phyloP scores from a whole-genome alignment of 2,888 invertebrate species.

The Melipona beecheii region DNA sequence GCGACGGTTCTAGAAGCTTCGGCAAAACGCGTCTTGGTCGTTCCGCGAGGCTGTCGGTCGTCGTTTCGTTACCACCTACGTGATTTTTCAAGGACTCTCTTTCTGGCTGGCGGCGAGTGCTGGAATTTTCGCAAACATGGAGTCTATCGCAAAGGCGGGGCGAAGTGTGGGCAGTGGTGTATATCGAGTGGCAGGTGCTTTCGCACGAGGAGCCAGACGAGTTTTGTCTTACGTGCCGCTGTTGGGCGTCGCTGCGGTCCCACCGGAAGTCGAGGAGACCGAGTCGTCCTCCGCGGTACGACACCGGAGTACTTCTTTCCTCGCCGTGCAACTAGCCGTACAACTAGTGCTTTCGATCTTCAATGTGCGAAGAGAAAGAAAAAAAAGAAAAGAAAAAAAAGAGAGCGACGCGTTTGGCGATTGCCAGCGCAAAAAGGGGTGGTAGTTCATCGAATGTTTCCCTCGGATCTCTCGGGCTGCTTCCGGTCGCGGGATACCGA shows the following conservation, averaged over 20 bases:
- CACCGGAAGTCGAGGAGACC: slow-evolving; percentile 63
- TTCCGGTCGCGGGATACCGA: slow-evolving; percentile 34
- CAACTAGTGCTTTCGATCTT: not conserved
- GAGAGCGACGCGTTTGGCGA: not conserved
- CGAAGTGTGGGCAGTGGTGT: slow-evolving; percentile 79
- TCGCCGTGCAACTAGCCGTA: not conserved
- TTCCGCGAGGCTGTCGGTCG: not conserved
- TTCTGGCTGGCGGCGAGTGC: not conserved
- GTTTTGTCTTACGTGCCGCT: slow-evolving; percentile 80
- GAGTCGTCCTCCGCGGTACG: slow-evolving; percentile 71
- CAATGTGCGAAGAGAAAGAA: not conserved
- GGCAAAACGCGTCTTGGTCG: slow-evolving; percentile 27
- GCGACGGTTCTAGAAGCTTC: not conserved
- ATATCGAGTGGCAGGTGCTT: slow-evolving; percentile 78
- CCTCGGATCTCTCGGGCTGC: not conserved
- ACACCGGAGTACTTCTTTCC: not conserved
- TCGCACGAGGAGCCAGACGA: slow-evolving; percentile 78
- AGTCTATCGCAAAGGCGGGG: slow-evolving; percentile 80
- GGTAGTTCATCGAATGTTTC: not conserved
- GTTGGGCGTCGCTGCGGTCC: slow-evolving; percentile 73
- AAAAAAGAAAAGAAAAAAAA: not conserved
- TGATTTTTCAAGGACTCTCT: slow-evolving; percentile 26
- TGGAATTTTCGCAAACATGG: slow-evolving; percentile 71
- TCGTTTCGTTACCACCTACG: not conserved
- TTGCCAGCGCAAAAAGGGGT: not conserved